Base-by-base conservation (phyloP, 2,888 invertebrate species). In the Synanthedon vespiformis region DNA sequence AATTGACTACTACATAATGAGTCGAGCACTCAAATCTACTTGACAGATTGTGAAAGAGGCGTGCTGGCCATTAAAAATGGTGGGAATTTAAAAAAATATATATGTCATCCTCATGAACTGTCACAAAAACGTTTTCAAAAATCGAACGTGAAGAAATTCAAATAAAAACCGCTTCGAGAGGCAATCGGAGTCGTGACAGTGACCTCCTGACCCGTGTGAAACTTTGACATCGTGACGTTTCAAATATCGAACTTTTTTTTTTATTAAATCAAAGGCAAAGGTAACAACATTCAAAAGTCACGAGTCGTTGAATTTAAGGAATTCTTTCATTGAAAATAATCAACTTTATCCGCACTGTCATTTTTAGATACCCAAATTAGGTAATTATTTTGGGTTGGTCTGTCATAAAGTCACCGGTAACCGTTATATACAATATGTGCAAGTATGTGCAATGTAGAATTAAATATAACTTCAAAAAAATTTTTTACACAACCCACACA, bases 151-250 rank as follows among this genome's bases (percentile, higher is more conserved):
- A 48, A 48, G 44, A 44, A 44, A 44, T 44, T 48, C 48, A 18
- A 48, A 48, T 16, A 48, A 48, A 48, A 48, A 48, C 48, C 14
- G 22, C 22, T 48, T 10, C 34, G 34, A 34, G 34, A 18, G 14
- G 27, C 34, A 40, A 50, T 50, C 40, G 34, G 27, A 40, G 61
- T 66, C 73, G 69, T 72, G 73, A 68, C 67, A 66, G 65, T 70
- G 73, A 72, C 71, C 74, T 60, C 64, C 62, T 76, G 54, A 56
- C 56, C 80, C 80, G 80, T 80, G 80, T 78, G 80, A 81, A 81
- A 66, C 74, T 75, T 67, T 72, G 72, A 72, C 77, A 77, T 80
- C 80, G 80, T 80, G 80, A 78, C 64, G 68, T 67, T 53, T 49
- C 54, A 51, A 49, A 49, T 40, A 49, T 52, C 22, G 40, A 40